Base-by-base conservation (phyloP, 2,888 invertebrate species). In the Caenorhabditis sp. region DNA sequence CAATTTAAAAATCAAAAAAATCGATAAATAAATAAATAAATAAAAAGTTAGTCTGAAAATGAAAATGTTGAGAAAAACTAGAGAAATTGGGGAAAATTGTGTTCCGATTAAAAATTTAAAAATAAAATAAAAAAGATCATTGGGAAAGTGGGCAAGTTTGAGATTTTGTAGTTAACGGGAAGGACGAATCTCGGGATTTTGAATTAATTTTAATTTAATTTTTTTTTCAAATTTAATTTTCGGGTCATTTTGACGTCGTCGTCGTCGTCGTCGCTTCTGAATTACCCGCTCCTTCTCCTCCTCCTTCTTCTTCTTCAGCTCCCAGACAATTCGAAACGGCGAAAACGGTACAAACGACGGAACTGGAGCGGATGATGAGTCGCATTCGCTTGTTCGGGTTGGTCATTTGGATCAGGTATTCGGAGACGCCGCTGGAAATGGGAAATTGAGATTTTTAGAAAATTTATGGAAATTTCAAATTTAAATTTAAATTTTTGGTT, bases 351-450 rank as follows among this genome's bases (percentile, higher is more conserved):
- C 72, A 72, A 9, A 58, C 26, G 58, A 72, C 65, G 6, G 72
- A 72, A 9, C 35, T 35, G 1, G 64, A 47, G 0, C 72, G 72
- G 50, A 32, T 35, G 47, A 72, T 72, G 6, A 72, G 56, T n/a
- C 72, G 64, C 72, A 72, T 72, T 65, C 72, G 64, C 13, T 56
- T 40, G 26, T 32, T 37, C 13, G 72, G 56, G n/a, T 72, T 65
- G 3, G 35, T 35, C 64, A 72, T 65, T 40, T 65, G 55, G 37
- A 72, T 72, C 2, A 72, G 65, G 65, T 28, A 65, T 28, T 72
- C 72, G 26, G 50, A 37, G 50, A 72, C 72, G 47, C 72, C 72
- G 35, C 72, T 72, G 72, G 9, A 71, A 62, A 62, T 28, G n/a
- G 5, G n/a, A 22, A 18, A 20, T 35, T 6, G 18, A 11, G 24